These are phyloP conservation scores for Halocynthia aurantium DNA, from an alignment of 23 tunicate genomes.

Conservation along the genomic window DNA sequence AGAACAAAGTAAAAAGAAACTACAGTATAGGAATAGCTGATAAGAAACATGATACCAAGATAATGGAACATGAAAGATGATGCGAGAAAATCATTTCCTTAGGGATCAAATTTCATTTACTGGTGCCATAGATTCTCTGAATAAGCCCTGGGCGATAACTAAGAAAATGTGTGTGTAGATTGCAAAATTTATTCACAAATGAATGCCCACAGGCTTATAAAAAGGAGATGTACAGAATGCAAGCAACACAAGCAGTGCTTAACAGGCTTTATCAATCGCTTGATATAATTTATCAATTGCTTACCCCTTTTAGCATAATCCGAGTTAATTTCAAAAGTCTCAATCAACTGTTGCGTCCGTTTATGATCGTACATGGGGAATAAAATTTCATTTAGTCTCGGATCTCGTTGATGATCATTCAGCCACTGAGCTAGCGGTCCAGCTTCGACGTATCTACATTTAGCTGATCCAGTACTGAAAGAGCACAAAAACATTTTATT, in stretches of 20 bases:
- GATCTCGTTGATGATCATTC: conserved; percentile 78
- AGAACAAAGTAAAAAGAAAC: too few relatives aligned
- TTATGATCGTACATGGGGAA: conserved; percentile 67
- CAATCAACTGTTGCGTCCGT: conserved; percentile 32
- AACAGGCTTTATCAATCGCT: neutral
- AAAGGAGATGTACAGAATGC: too few relatives aligned
- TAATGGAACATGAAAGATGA: conserved; percentile 16
- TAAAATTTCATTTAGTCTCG: conserved; percentile 76
- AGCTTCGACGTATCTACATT: conserved; percentile 10
- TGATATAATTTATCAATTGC: neutral
- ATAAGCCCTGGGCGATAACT: too few relatives aligned
- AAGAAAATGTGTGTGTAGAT: too few relatives aligned
- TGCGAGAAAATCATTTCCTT: neutral
- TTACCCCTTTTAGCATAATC: conserved; percentile 40
- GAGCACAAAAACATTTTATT: too few relatives aligned
- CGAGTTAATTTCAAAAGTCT: conserved; percentile 39
- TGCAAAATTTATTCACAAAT: too few relatives aligned
- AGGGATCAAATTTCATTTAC: too few relatives aligned
- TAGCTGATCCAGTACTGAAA: conserved; percentile 2
- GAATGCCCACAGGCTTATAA: too few relatives aligned
- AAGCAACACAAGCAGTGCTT: too few relatives aligned
- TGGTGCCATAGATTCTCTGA: too few relatives aligned
- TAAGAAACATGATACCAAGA: too few relatives aligned
- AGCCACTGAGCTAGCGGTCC: conserved; percentile 55
- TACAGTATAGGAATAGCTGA: too few relatives aligned